Base-by-base conservation (phyloP, 2,113 vertebrate genomes). In the Pollimyrus isidori region DNA sequence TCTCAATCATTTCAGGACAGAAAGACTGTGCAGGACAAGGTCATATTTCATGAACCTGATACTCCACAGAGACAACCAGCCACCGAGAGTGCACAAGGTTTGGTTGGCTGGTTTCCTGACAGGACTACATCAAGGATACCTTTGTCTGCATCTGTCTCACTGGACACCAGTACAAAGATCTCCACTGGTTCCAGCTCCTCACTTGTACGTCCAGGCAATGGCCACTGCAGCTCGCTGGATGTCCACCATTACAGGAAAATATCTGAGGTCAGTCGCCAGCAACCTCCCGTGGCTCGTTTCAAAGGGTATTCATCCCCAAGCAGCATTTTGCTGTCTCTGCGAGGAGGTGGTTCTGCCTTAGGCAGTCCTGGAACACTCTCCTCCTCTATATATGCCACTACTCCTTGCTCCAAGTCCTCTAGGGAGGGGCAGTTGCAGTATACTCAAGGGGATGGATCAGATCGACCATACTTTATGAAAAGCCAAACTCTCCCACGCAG, bases 251-350 rank as follows among this genome's bases (percentile, higher is more conserved):
- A 92, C 91, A 92, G 90, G 53, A 93, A 89, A 45, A 93, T 87
- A 86, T 91, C 90, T 42, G 91, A 93, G 89, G 87, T 88, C 9
- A 35, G n/a, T 87, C 80, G 89, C 87, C 93, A 93, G 85, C 89
- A 26, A 11, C 76, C 15, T 39, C 30, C 48, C 7, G 17, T 4
- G 2, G 1, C 19, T 49, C 80, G 17, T 3, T 83, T 48, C 9
- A 19, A 62, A 13, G 84, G 86, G 21, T 21, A 73, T 83, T 80
- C 89, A 17, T 92, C 93, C 26, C 84, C 91, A 7, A 95, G 95
- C 92, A 95, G 94, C 46, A 23, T 95, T 1, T 95, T 95, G 92
- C 91, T 95, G n/a, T 95, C 95, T 35, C 90, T 94, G 84, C 94
- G 96, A 73, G 92, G 92, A 88, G 30, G 87, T 4, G 91, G 94